These are phyloP conservation scores for Cryptops parisi DNA, from an alignment of 2,888 invertebrate genomes.

Conservation along the genomic window DNA sequence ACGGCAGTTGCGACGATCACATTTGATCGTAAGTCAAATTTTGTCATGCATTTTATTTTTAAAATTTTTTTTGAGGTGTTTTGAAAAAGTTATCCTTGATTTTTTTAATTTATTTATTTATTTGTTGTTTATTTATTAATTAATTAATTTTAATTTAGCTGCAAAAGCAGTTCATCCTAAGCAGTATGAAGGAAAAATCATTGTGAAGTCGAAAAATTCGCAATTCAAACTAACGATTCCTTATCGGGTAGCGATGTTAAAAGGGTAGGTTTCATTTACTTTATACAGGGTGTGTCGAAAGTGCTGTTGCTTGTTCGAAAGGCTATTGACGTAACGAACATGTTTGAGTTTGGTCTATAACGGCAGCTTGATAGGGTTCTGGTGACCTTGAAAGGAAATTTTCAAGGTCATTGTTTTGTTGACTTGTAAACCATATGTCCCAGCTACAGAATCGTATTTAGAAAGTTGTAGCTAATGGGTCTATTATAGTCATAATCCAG, in stretches of 20 bases:
- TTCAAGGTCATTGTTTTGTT: too few species aligned
- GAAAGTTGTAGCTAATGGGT: too few species aligned
- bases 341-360: too few species aligned
- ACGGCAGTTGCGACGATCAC: conserved; percentile 50
- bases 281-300: too few species aligned
- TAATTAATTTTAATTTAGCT: conserved; percentile 32
- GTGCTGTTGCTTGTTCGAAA: too few species aligned
- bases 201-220: conserved; percentile 37
- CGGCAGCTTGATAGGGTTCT: too few species aligned
- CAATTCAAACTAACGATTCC: conserved; percentile 45
- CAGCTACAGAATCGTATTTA: too few species aligned
- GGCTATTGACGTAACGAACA: too few species aligned
- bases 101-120: not conserved
- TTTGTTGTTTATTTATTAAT: not conserved
- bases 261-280: conserved; percentile 14
- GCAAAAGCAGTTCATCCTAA: conserved; percentile 31
- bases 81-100: not conserved
- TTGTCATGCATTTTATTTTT: not conserved
- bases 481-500: too few species aligned
- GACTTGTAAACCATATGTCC: too few species aligned
- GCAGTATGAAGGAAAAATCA: conserved; percentile 35
- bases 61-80: not conserved
- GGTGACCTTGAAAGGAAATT: too few species aligned
- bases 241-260: conserved; percentile 37
- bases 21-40: conserved; percentile 37